Percentiles rank a stretch among this genome's conserved stretches.
Evolutionary conservation across 2,113 vertebrate species (phyloP).

Genomic region (Sceloporus tristichus): DNA sequence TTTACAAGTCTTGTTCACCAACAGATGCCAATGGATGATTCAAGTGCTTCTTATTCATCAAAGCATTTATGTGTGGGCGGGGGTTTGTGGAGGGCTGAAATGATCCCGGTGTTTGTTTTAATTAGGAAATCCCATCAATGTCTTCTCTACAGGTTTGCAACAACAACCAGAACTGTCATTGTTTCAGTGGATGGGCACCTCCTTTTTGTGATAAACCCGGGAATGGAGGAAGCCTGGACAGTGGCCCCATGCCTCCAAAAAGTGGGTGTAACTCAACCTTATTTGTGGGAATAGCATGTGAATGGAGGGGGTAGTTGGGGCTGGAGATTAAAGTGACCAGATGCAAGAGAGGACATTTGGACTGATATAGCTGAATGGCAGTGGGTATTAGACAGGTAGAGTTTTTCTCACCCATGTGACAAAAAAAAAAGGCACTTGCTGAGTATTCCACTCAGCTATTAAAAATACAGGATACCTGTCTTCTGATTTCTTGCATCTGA

Average conservation of each 20-base stretch:
- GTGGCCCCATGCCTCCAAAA: conserved; percentile 83
- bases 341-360: neutral
- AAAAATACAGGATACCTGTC: neutral
- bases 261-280: conserved; percentile 64
- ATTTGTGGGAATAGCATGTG: neutral
- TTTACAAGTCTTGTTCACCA: neutral
- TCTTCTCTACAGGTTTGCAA: conserved; percentile 87
- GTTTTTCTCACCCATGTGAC: neutral
- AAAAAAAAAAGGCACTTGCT: neutral
- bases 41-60: neutral
- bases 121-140: neutral
- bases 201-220: conserved; percentile 86
- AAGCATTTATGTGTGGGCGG: neutral
- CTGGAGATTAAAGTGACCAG: conserved; percentile 10
- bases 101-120: neutral
- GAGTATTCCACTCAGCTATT: neutral
- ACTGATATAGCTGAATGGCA: neutral
- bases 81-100: neutral
- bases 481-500: neutral
- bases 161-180: conserved; percentile 97
- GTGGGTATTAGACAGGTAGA: neutral
- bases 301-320: neutral
- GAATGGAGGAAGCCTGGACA: conserved; percentile 92
- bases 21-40: neutral
- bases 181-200: conserved; percentile 89